A percentile compares a stretch with the other conserved stretches of the same genome.
phyloP scores from a whole-genome alignment of 35 echinoderm and acorn worm genomes.

The Anneissia japonica region DNA sequence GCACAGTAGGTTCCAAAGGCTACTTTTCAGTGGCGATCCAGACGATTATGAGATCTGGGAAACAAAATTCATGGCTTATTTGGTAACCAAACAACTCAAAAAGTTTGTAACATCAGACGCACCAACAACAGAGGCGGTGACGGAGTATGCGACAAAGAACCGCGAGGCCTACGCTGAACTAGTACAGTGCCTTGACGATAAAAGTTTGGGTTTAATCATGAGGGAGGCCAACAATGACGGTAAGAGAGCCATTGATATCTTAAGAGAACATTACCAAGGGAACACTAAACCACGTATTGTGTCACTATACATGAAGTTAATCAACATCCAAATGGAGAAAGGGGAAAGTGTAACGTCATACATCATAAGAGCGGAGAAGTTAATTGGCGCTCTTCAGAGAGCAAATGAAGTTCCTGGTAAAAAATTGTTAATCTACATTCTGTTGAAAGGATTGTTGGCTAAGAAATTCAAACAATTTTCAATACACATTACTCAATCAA shows the following conservation, averaged over 20 bases:
- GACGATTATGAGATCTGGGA: conserved; percentile 20
- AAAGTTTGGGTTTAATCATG: conserved; percentile 15
- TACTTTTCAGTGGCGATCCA: conserved; percentile 25
- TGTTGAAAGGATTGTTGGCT: no score
- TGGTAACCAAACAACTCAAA: not conserved
- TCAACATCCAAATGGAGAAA: not conserved
- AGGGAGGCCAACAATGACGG: not conserved
- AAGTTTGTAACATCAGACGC: no score
- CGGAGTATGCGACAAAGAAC: not conserved
- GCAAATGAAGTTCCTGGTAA: no score
- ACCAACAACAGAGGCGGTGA: no score
- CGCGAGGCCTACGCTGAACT: conserved; percentile 29
- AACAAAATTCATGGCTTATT: conserved; percentile 19
- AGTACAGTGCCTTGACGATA: conserved; percentile 25
- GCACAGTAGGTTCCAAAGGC: conserved; percentile 24
- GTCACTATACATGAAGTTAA: conserved; percentile 32
- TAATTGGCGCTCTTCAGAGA: no score
- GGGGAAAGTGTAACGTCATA: conserved; percentile 21
- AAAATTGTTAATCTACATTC: no score
- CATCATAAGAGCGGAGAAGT: conserved; percentile 21
- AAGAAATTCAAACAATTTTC: no score
- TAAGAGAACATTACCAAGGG: no score
- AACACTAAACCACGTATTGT: conserved; percentile 19
- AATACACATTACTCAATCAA: no score
- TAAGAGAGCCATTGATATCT: no score